Conservation (phyloP, 2,113 vertebrate genomes). For the Desmodus rotundus region DNA sequence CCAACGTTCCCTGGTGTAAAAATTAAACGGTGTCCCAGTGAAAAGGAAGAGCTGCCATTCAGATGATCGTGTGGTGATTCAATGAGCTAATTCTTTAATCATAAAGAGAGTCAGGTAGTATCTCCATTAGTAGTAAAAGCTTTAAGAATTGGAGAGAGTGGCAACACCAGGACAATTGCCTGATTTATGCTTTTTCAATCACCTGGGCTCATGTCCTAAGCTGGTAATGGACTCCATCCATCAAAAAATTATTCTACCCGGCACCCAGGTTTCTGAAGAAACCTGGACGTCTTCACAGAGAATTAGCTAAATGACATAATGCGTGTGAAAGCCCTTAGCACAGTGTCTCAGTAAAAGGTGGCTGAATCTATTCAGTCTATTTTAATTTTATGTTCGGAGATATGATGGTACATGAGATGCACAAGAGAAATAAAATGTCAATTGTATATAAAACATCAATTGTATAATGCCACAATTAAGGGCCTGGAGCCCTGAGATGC, state of each 20-base stretch:
- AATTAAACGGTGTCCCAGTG: constrained; percentile 28
- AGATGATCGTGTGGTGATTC: neutral
- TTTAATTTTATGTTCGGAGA: constrained; percentile 52
- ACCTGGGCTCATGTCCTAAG: constrained; percentile 67
- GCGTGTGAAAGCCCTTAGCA: constrained; percentile 51
- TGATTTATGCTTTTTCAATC: constrained; percentile 69
- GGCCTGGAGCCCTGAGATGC: neutral
- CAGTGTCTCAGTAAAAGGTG: constrained; percentile 24
- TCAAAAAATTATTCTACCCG: constrained; percentile 71
- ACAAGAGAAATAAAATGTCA: constrained; percentile 38
- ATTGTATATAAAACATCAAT: neutral
- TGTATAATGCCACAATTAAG: neutral
- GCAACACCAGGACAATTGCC: constrained; percentile 44
- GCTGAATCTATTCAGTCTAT: constrained; percentile 24
- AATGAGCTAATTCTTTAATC: constrained; percentile 61
- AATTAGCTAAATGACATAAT: constrained; percentile 67
- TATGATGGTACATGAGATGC: neutral
- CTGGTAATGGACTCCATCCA: constrained; percentile 71
- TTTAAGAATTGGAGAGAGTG: constrained; percentile 42
- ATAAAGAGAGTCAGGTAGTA: constrained; percentile 54
- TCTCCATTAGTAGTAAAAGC: constrained; percentile 60
- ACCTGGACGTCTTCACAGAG: constrained; percentile 54
- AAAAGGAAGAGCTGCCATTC: neutral
- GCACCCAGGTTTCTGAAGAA: constrained; percentile 58
- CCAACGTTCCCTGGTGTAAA: neutral